phyloP scores from a whole-genome alignment of 2,888 invertebrate species.

The Steinernema carpocapsae region DNA sequence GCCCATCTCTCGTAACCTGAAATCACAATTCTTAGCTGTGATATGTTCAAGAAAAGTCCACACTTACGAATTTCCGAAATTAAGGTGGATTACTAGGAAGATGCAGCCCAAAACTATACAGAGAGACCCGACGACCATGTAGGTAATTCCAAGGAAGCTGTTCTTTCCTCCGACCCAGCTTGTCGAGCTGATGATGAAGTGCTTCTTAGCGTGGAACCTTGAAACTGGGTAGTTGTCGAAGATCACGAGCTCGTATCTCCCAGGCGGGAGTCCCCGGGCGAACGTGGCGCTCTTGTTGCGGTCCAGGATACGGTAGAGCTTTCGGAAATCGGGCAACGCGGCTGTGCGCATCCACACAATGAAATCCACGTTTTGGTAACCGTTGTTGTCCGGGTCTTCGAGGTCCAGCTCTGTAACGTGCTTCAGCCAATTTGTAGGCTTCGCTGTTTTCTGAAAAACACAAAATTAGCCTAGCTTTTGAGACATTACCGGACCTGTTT shows the following conservation, averaged over 20 bases:
- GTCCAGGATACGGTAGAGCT: slow-evolving; percentile 86
- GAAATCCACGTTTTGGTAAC: slow-evolving; percentile 93
- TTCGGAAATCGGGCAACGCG: slow-evolving; percentile 92
- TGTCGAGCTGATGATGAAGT: slow-evolving; percentile 93
- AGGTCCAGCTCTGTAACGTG: slow-evolving; percentile 77
- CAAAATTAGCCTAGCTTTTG: not conserved
- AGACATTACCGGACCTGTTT: too few relatives aligned
- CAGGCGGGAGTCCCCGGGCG: slow-evolving; percentile 79
- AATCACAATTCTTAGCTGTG: not conserved
- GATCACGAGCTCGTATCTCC: slow-evolving; percentile 70
- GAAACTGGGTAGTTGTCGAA: slow-evolving; percentile 80
- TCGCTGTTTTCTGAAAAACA: slow-evolving; percentile 70
- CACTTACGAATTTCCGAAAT: slow-evolving; percentile 90
- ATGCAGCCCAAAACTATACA: slow-evolving; percentile 89
- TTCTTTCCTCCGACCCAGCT: slow-evolving; percentile 96
- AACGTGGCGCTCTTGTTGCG: slow-evolving; percentile 75
- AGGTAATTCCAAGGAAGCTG: slow-evolving; percentile 94
- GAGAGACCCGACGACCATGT: slow-evolving; percentile 92
- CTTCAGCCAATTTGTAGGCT: slow-evolving; percentile 87
- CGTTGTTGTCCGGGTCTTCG: slow-evolving; percentile 74
- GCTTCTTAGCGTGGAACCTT: slow-evolving; percentile 88
- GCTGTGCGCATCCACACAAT: slow-evolving; percentile 99
- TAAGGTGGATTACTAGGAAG: slow-evolving; percentile 90
- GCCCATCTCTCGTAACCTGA: slow-evolving; percentile 10
- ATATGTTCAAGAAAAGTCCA: not conserved